These are phyloP conservation scores for Hippopotamyrus pictus DNA, from an alignment of 2,797 vertebrate genomes.

Conservation along the genomic window DNA sequence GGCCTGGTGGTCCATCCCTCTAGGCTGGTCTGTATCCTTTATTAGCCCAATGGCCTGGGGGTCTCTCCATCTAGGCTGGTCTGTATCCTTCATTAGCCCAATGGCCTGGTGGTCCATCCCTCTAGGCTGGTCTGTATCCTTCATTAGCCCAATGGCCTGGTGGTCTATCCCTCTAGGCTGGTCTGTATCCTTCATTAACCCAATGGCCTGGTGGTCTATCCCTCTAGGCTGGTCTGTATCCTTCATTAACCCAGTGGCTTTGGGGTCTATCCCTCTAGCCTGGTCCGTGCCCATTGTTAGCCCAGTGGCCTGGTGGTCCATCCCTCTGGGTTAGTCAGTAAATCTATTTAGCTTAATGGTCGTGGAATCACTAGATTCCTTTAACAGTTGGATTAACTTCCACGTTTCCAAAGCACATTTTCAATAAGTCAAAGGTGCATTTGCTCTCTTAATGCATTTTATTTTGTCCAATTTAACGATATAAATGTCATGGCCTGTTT, in stretches of 20 bases:
- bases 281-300: not conserved
- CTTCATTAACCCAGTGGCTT: not conserved
- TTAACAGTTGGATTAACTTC: not conserved
- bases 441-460: not conserved
- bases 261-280: not conserved
- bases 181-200: not conserved
- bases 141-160: not conserved
- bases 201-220: not conserved
- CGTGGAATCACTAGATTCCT: not conserved
- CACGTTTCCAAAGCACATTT: not conserved
- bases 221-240: not conserved
- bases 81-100: not conserved
- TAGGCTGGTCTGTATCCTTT: not conserved
- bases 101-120: accelerated
- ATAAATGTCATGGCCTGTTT: conserved; percentile 16
- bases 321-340: not conserved
- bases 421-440: not conserved
- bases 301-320: not conserved
- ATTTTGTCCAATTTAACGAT: not conserved
- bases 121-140: not conserved
- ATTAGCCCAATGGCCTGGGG: not conserved
- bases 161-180: not conserved
- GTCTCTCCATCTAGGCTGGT: not conserved
- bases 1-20: not conserved
- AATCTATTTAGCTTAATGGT: not conserved